Conservation (phyloP, 1,140 invertebrate genomes). For the Dysdera silvatica region DNA sequence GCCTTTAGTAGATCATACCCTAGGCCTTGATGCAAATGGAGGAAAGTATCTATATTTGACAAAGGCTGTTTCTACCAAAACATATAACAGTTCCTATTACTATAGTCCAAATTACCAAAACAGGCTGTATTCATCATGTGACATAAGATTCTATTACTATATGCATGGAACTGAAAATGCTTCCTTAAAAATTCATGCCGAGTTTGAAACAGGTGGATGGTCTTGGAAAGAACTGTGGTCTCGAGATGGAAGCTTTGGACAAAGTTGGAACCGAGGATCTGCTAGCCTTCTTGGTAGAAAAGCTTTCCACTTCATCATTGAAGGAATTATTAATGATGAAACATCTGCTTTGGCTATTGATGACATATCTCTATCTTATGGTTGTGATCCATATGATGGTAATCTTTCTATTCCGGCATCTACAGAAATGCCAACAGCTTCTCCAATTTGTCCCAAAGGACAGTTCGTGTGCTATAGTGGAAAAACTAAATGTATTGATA, state of each 20-base stretch:
- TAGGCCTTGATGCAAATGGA: slow-evolving; percentile 1
- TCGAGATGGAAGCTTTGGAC: slow-evolving; percentile 7
- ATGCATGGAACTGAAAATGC: slow-evolving; percentile 9
- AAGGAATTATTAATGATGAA: slow-evolving; percentile 16
- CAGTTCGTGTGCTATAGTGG: slow-evolving; percentile 20
- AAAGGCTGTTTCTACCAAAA: neutral
- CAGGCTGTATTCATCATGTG: neutral
- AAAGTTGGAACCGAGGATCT: slow-evolving; percentile 18
- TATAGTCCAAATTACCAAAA: slow-evolving; percentile 22
- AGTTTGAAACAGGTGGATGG: slow-evolving; percentile 23
- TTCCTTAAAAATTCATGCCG: slow-evolving; percentile 15
- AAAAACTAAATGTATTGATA: slow-evolving; percentile 14
- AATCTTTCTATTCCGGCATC: slow-evolving; percentile 12
- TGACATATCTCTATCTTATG: slow-evolving; percentile 20
- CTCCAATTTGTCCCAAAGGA: neutral
- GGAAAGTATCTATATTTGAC: slow-evolving; percentile 13
- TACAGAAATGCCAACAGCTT: slow-evolving; percentile 17
- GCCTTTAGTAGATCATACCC: slow-evolving; percentile 25
- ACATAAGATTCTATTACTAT: slow-evolving; percentile 28
- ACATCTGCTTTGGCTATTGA: slow-evolving; percentile 16
- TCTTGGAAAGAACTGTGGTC: slow-evolving; percentile 4
- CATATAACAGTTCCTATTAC: neutral
- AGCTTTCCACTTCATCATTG: slow-evolving; percentile 28
- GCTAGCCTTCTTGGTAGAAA: neutral
- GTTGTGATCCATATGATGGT: slow-evolving; percentile 6